Base-by-base conservation (phyloP, 2,113 vertebrate genomes). In the Hydrochoerus hydrochaeris region DNA sequence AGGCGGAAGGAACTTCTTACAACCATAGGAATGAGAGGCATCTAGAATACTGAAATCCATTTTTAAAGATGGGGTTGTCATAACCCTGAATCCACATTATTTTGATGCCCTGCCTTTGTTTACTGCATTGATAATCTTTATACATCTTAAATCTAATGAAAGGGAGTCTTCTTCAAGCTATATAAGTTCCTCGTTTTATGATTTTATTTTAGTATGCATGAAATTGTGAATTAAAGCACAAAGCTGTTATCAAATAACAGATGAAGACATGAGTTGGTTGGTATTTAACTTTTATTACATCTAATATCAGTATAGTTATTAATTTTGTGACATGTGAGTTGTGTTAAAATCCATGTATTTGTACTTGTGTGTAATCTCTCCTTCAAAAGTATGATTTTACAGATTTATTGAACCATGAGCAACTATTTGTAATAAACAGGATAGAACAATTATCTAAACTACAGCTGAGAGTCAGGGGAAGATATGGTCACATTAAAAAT, bases 331-430 rank as follows among this genome's bases (percentile, higher is more conserved):
- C 35, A 14, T 75, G 81, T 87, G 89, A 95, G 93, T 78, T 58
- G 88, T 4, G 0, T 58, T 81, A 62, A 97, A 95, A 95, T 78
- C 0, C 0, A 9, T 58, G 28, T 46, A 95, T 97, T 95, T 69
- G 22, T 38, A 32, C 91, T 84, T 88, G 96, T 97, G 98, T 97
- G 91, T 96, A 95, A 97, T 97, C 91, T 75, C 71, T 58, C 67
- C 62, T 88, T 96, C 49, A 62, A 24, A 94, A 93, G 52, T 57
- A 92, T 62, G 87, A 94, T 32, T 97, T 97, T 93, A 35, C 78
- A 95, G 88, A 95, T 95, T 96, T 96, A 95, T 87, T 84, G 94
- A 94, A 75, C 82, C 90, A 88, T 96, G 97, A 98, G 86, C 82
- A 85, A 85, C 86, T 96, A 95, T 98, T 96, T 92, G 57, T 85